Evolutionary conservation across 2,113 vertebrate genomes (phyloP).

Genomic region (Etheostoma cragini): DNA sequence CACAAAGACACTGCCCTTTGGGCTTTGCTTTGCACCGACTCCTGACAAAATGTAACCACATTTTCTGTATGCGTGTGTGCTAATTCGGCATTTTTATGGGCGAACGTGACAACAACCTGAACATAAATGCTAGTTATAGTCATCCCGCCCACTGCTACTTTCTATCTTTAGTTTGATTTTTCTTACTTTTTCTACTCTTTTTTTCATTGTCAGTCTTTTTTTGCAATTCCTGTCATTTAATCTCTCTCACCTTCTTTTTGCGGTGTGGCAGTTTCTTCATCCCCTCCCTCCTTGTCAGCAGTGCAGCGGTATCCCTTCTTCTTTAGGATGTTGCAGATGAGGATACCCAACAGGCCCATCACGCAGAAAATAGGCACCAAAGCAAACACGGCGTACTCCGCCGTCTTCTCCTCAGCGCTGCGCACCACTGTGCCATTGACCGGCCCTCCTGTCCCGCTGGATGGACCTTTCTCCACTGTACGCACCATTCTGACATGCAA

Average conservation of each 20-base stretch:
- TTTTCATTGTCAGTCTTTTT: neutral
- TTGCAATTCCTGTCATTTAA: neutral
- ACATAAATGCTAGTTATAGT: constrained; percentile 14
- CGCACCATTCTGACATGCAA: constrained; percentile 62
- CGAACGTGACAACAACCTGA: constrained; percentile 18
- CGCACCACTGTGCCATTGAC: constrained; percentile 83
- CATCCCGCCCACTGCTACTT: too few relatives aligned
- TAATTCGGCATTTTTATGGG: constrained; percentile 35
- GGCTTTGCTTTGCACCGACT: constrained; percentile 3
- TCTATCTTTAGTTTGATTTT: neutral
- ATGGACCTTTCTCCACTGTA: constrained; percentile 69
- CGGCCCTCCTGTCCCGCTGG: constrained; percentile 31
- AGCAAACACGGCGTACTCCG: constrained; percentile 91
- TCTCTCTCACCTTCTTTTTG: constrained; percentile 86
- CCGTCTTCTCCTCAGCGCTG: constrained; percentile 83
- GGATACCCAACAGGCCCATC: constrained; percentile 93
- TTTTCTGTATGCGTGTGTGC: constrained; percentile 3
- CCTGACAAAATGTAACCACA: constrained; percentile 34
- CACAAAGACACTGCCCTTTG: constrained; percentile 25
- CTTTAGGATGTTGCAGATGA: constrained; percentile 95
- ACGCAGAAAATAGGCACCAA: constrained; percentile 94
- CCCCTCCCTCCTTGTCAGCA: constrained; percentile 86
- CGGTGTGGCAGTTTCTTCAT: constrained; percentile 70
- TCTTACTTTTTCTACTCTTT: neutral
- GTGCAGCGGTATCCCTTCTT: constrained; percentile 94